Percentiles rank a stretch among this genome's conserved stretches.
Conservation (phyloP, 2,797 vertebrate species). For the Lutjanus argentimaculatus region DNA sequence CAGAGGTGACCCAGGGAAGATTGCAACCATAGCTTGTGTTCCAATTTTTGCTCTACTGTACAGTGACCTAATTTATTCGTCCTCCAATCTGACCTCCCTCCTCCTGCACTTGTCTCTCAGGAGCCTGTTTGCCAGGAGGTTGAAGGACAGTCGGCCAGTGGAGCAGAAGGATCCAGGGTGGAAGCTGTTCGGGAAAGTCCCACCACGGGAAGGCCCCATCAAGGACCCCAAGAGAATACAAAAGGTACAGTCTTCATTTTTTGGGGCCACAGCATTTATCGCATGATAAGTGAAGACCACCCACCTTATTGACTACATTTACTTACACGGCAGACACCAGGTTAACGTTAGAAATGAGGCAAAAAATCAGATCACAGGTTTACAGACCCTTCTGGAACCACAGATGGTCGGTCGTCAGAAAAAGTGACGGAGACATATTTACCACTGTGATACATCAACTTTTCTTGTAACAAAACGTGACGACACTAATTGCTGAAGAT, state of each 20-base stretch:
- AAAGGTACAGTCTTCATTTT: slow-evolving; percentile 84
- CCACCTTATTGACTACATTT: neutral
- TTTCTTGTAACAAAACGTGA: too few relatives aligned
- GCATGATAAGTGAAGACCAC: neutral
- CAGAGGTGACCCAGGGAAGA: neutral
- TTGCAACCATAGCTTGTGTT: neutral
- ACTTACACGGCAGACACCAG: neutral
- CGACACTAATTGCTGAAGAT: too few relatives aligned
- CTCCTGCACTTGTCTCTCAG: slow-evolving; percentile 70
- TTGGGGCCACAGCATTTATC: neutral
- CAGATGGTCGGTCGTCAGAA: too few relatives aligned
- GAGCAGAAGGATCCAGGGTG: slow-evolving; percentile 90
- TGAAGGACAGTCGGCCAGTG: slow-evolving; percentile 84
- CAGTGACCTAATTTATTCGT: slow-evolving; percentile 3
- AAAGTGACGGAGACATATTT: too few relatives aligned
- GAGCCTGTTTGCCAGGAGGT: slow-evolving; percentile 91
- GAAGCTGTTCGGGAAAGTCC: slow-evolving; percentile 94
- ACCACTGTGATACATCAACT: too few relatives aligned
- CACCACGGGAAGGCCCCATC: slow-evolving; percentile 84
- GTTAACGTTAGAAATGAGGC: neutral
- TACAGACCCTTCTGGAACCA: too few relatives aligned
- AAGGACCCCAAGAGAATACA: slow-evolving; percentile 88
- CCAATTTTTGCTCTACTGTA: neutral
- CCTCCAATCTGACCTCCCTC: neutral
- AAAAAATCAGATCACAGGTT: neutral